phyloP scores from a whole-genome alignment of 2,888 invertebrate species.

The Ctena decussata region DNA sequence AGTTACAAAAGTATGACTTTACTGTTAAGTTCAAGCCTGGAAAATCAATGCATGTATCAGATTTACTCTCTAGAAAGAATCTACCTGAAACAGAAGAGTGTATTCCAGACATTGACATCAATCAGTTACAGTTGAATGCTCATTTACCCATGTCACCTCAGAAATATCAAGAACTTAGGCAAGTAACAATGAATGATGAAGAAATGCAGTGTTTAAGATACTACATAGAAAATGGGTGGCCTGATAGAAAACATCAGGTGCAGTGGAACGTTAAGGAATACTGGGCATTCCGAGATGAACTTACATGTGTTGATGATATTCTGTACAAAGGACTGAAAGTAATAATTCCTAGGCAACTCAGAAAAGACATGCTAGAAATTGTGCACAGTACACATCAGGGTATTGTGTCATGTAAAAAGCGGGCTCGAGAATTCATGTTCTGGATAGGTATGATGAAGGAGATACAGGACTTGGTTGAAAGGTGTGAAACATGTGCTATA shows the following conservation, averaged over 20 bases:
- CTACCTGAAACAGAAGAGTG: constrained; percentile 2
- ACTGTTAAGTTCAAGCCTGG: constrained; percentile 51
- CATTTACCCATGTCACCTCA: constrained; percentile 35
- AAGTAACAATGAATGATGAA: constrained; percentile 41
- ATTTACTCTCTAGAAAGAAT: constrained; percentile 54
- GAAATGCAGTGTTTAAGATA: constrained; percentile 24
- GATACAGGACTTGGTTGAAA: constrained; percentile 26
- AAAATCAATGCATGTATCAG: constrained; percentile 57
- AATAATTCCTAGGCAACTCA: constrained; percentile 22
- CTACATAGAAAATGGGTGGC: constrained; percentile 53
- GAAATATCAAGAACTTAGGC: constrained; percentile 21
- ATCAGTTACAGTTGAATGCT: constrained; percentile 17
- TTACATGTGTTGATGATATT: constrained; percentile 50
- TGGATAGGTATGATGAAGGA: constrained; percentile 23
- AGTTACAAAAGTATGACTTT: constrained; percentile 59
- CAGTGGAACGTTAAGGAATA: constrained; percentile 40
- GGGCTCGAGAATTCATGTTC: constrained; percentile 36
- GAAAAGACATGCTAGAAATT: constrained; percentile 36
- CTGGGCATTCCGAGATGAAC: constrained; percentile 57
- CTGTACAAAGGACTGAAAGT: constrained; percentile 45
- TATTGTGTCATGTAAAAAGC: constrained; percentile 27
- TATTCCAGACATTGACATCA: constrained; percentile 19
- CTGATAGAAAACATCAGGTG: constrained; percentile 16
- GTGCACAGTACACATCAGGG: constrained; percentile 41
- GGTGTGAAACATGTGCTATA: constrained; percentile 40